These are phyloP conservation scores for Larimichthys crocea DNA, from an alignment of 2,113 vertebrate genomes.

Conservation along the genomic window DNA sequence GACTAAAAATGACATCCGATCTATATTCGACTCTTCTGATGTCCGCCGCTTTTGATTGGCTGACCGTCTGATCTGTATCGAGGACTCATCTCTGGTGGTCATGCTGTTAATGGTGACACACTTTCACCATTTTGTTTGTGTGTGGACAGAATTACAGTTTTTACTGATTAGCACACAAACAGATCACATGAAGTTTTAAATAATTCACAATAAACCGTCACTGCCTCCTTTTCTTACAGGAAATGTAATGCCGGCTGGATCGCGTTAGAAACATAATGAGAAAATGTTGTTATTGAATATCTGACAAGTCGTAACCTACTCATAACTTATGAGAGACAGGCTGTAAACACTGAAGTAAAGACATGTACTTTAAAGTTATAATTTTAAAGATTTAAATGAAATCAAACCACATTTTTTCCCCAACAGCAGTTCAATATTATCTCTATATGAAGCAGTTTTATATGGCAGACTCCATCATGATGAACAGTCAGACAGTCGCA, in stretches of 20 bases:
- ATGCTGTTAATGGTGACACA: neutral
- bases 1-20: conserved; percentile 19
- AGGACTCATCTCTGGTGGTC: conserved; percentile 16
- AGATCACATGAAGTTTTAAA: neutral
- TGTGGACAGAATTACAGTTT: neutral
- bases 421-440: too few relatives aligned
- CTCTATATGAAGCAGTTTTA: too few relatives aligned
- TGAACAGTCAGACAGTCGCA: neutral
- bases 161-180: neutral
- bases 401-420: too few relatives aligned
- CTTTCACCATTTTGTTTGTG: neutral
- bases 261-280: neutral
- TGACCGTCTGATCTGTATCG: neutral
- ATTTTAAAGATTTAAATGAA: too few relatives aligned
- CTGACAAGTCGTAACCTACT: neutral
- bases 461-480: too few relatives aligned
- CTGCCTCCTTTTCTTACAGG: neutral
- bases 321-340: too few relatives aligned
- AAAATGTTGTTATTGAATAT: neutral
- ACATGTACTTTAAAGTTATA: too few relatives aligned
- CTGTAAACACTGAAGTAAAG: too few relatives aligned
- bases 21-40: conserved; percentile 15
- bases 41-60: neutral
- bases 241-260: neutral
- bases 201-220: neutral